phyloP scores from a whole-genome alignment of 2,888 invertebrate genomes.

The Ceriagrion tenellum region DNA sequence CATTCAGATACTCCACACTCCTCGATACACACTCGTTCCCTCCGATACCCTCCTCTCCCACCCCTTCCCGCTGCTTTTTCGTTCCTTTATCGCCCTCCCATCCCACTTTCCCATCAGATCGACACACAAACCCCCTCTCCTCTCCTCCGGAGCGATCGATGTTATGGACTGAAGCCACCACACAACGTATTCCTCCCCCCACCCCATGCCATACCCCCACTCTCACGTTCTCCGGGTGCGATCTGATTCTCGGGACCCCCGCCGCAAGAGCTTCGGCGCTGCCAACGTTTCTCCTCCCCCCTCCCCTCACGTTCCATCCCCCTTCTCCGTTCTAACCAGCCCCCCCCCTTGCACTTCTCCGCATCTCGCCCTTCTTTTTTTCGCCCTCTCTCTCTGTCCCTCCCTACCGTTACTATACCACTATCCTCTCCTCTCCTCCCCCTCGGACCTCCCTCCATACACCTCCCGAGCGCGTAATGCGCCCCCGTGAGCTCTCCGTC shows the following conservation, averaged over 20 bases:
- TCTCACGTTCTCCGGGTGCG: constrained; percentile 6
- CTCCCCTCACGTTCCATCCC: background rate
- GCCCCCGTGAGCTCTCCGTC: background rate
- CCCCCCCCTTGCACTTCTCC: background rate
- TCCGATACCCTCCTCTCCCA: no score
- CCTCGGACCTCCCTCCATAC: background rate
- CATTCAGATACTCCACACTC: no score
- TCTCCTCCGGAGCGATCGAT: constrained; percentile 20
- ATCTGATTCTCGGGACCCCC: constrained; percentile 24
- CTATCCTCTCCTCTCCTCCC: background rate
- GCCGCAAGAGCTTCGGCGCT: constrained; percentile 26
- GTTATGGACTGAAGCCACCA: constrained; percentile 29
- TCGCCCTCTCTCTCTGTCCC: background rate
- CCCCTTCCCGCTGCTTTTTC: no score
- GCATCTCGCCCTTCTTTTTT: background rate
- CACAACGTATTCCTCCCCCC: background rate
- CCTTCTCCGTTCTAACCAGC: background rate
- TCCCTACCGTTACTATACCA: background rate
- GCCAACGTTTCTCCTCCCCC: background rate
- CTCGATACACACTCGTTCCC: background rate
- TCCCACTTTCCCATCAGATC: background rate
- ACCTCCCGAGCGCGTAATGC: background rate
- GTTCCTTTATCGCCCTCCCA: background rate
- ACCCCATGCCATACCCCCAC: background rate
- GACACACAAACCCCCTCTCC: background rate